phyloP scores from a whole-genome alignment of 2,888 invertebrate genomes.

The Azorinus chamasolen region DNA sequence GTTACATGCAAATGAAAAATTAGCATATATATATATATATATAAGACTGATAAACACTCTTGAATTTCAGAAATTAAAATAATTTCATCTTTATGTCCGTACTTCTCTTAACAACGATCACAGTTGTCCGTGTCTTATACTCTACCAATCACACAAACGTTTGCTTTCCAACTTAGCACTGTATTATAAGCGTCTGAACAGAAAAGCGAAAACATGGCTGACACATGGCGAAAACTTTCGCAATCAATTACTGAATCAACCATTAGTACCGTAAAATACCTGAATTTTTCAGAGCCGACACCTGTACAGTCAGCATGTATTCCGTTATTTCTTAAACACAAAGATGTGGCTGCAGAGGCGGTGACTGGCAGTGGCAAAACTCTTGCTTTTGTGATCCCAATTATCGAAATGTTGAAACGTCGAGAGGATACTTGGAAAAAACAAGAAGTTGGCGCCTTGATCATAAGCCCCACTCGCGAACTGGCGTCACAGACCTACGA shows the following conservation, averaged over 20 bases:
- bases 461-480: constrained; percentile 98
- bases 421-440: constrained; percentile 81
- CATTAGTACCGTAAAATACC: constrained; percentile 54
- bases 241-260: constrained; percentile 55
- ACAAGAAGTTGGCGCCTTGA: constrained; percentile 91
- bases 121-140: too few relatives aligned
- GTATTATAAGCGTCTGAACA: constrained; percentile 28
- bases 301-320: constrained; percentile 92
- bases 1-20: too few relatives aligned
- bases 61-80: too few relatives aligned
- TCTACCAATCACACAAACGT: constrained; percentile 11
- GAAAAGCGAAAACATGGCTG: constrained; percentile 65
- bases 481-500: constrained; percentile 95
- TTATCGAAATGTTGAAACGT: constrained; percentile 92
- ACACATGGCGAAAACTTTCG: constrained; percentile 69
- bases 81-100: too few relatives aligned
- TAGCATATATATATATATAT: too few relatives aligned
- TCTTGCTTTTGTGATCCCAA: constrained; percentile 96
- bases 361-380: constrained; percentile 99
- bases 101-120: too few relatives aligned
- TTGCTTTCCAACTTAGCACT: constrained; percentile 5
- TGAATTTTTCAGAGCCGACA: constrained; percentile 73
- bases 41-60: too few relatives aligned
- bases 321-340: constrained; percentile 94
- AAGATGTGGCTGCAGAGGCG: constrained; percentile 99